Evolutionary conservation across 1,140 invertebrate genomes (phyloP).

Genomic region (Temnothorax curvispinosus): DNA sequence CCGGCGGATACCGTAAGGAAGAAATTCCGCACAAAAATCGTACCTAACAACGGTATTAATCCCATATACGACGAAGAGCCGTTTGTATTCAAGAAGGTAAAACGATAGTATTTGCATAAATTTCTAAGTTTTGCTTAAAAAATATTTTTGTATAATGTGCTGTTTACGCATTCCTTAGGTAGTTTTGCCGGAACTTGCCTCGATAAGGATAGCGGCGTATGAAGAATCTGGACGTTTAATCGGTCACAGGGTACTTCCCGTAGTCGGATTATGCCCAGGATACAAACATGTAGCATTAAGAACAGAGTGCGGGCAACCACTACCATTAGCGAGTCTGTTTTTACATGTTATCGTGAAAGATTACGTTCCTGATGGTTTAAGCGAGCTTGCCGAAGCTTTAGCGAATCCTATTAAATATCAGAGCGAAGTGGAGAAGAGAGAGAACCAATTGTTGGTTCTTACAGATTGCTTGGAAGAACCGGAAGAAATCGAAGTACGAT

Average conservation of each 20-base stretch:
- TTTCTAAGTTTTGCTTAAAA: background rate
- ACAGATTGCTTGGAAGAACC: slow-evolving; percentile 92
- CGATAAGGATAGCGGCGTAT: slow-evolving; percentile 97
- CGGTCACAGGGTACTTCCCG: slow-evolving; percentile 97
- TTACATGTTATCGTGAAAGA: slow-evolving; percentile 97
- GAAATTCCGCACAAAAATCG: slow-evolving; percentile 97
- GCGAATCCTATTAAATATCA: slow-evolving; percentile 99
- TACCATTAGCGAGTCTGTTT: slow-evolving; percentile 95
- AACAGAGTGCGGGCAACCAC: slow-evolving; percentile 97
- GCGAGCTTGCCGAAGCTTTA: slow-evolving; percentile 97
- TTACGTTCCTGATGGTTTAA: slow-evolving; percentile 98
- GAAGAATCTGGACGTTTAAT: slow-evolving; percentile 98
- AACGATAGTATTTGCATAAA: background rate
- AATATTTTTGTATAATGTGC: slow-evolving; percentile 1
- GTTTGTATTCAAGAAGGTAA: slow-evolving; percentile 98
- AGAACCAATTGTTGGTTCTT: slow-evolving; percentile 95
- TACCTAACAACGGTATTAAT: slow-evolving; percentile 98
- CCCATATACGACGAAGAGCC: slow-evolving; percentile 98
- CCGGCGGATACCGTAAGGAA: slow-evolving; percentile 99
- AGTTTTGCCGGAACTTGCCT: slow-evolving; percentile 98
- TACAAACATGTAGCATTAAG: slow-evolving; percentile 95
- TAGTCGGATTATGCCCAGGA: slow-evolving; percentile 98
- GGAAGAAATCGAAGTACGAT: slow-evolving; percentile 83
- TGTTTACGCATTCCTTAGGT: slow-evolving; percentile 87
- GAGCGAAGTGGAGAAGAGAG: slow-evolving; percentile 96